These are phyloP conservation scores for Cephalopterus ornatus DNA, from an alignment of 2,113 vertebrate species.

Conservation along the genomic window DNA sequence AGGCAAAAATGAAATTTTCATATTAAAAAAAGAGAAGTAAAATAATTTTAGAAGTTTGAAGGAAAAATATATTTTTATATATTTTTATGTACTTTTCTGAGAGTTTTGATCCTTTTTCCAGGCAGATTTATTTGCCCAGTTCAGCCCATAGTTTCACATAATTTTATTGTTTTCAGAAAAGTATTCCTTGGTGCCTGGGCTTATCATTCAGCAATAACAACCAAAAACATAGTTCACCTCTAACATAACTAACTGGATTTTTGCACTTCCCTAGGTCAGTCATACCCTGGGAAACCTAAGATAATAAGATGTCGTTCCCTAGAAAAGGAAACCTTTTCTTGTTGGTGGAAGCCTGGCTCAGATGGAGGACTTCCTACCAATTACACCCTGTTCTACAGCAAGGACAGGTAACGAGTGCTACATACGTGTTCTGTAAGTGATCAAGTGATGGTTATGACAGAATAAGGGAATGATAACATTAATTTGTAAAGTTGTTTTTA, in stretches of 20 bases:
- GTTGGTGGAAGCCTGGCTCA: conserved; percentile 89
- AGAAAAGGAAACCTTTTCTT: conserved; percentile 93
- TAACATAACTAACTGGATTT: neutral
- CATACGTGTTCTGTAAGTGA: neutral
- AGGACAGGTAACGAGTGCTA: conserved; percentile 79
- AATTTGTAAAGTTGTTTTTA: neutral
- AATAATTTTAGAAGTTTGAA: neutral
- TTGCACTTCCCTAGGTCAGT: conserved; percentile 73
- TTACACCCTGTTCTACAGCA: conserved; percentile 83
- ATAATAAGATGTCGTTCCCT: conserved; percentile 83
- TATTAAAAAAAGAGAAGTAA: neutral
- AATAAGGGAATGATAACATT: neutral
- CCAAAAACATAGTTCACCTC: neutral
- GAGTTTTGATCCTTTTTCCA: neutral
- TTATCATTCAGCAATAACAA: neutral
- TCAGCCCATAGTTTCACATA: neutral
- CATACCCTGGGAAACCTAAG: conserved; percentile 83
- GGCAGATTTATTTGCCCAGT: neutral
- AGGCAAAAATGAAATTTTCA: neutral
- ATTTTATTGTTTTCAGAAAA: neutral
- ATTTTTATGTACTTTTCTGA: neutral
- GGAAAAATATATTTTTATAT: neutral
- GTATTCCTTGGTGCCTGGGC: neutral
- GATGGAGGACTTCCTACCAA: conserved; percentile 85
- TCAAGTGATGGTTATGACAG: neutral